Base-by-base conservation (phyloP, 1,140 invertebrate genomes). In the Cotesia typhae region DNA sequence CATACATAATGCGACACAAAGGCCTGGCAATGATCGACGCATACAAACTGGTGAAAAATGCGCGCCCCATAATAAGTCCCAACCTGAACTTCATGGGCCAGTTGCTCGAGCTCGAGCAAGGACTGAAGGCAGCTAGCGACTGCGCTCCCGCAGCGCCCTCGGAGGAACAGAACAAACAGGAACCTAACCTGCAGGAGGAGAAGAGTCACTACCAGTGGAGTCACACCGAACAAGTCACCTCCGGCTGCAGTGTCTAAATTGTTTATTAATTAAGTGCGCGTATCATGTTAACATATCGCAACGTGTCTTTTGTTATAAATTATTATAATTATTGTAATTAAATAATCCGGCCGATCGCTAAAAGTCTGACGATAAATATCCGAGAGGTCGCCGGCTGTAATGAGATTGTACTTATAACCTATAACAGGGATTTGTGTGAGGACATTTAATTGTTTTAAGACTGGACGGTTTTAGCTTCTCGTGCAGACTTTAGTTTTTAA, bases 31-130 rank as follows among this genome's bases (percentile, higher is more conserved):
- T 96, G 89, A 89, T 95, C 36, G 95, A 98, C 78, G 95, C 96
- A 3, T 98, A 96, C 87, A 92, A 93, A 77, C 90, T 93, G 79
- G 96, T 98, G 51, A 96, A 97, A 82, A 90, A 90, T 60, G 92
- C 92, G 60, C 89, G 97, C 63, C 91, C 92, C 37, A 98, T 98
- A 83, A 98, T 99, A 77, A 97, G 96, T 61, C 96, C 96, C 0
- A 98, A 99, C 87, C 91, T 99, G 60, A 98, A 98, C 83, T 99
- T 99, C 87, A 96, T 99, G 92, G 95, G 94, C 7, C 97, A 98
- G 85, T 88, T 99, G 76, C 87, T 95, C 51, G 95, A 98, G 80
- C 90, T 96, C 78, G 95, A 97, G 81, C 91, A 94, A 78, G 90
- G 87, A 68, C 82, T 94, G 71, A 87, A 88, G 36, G 89, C 84